Percentiles rank a stretch among this genome's conserved stretches.
Evolutionary conservation across 2,797 vertebrate genomes (phyloP).

Genomic region (Lycodopsis pacificus): DNA sequence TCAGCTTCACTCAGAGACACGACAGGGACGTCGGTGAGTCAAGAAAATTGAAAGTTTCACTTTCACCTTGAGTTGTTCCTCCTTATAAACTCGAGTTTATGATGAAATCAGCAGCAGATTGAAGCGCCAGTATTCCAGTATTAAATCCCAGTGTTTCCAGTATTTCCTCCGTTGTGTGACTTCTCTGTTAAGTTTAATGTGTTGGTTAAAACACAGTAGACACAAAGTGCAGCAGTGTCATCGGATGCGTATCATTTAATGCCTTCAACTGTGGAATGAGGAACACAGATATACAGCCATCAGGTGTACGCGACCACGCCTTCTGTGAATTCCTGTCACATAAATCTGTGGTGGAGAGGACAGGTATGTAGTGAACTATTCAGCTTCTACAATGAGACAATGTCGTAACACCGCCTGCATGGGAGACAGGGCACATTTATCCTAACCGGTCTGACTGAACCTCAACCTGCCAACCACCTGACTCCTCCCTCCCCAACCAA

Average conservation of each 20-base stretch:
- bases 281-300: neutral
- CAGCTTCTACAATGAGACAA: neutral
- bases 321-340: neutral
- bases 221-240: neutral
- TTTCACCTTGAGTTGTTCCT: neutral
- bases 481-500: neutral
- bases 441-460: neutral
- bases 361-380: too few relatives aligned
- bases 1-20: neutral
- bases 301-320: neutral
- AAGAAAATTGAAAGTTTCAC: neutral
- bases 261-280: neutral
- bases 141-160: neutral
- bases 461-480: neutral
- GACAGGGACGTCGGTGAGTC: too few relatives aligned
- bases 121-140: neutral
- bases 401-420: neutral
- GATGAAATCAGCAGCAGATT: neutral
- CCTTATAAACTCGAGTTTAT: neutral
- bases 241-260: neutral
- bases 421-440: neutral
- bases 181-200: neutral
- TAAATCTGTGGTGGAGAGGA: too few relatives aligned
- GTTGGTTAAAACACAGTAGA: neutral
- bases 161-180: neutral